Percentiles rank a stretch among this genome's conserved stretches.
phyloP scores from a whole-genome alignment of 1,140 invertebrate species.

The Euwallacea fornicatus region DNA sequence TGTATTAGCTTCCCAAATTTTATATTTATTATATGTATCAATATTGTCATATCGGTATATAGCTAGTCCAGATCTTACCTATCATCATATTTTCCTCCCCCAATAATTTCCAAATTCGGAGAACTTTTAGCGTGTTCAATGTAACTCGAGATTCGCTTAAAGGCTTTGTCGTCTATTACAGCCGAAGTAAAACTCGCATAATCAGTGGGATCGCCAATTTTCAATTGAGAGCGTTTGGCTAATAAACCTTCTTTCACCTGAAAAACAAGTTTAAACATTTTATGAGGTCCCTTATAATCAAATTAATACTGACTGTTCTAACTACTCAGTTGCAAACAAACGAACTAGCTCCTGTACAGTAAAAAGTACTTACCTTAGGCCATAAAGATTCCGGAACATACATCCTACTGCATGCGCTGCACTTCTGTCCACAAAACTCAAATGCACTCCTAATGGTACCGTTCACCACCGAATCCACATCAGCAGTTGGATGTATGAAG shows the following conservation, averaged over 20 bases:
- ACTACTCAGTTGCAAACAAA: not conserved
- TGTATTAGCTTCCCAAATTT: no score
- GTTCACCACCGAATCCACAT: slow-evolving; percentile 79
- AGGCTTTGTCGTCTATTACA: slow-evolving; percentile 95
- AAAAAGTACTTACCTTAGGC: slow-evolving; percentile 63
- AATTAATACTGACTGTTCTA: not conserved
- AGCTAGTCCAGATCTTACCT: slow-evolving; percentile 55
- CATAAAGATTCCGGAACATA: slow-evolving; percentile 93
- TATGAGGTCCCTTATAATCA: not conserved
- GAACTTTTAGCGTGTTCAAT: slow-evolving; percentile 87
- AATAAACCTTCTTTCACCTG: slow-evolving; percentile 75
- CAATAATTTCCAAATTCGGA: slow-evolving; percentile 78
- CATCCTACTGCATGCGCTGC: slow-evolving; percentile 95
- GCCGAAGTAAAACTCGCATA: slow-evolving; percentile 85
- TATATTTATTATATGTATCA: no score
- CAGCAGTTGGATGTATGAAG: slow-evolving; percentile 90
- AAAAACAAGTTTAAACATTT: not conserved
- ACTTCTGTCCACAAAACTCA: slow-evolving; percentile 98
- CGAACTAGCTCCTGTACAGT: not conserved
- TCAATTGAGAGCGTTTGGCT: slow-evolving; percentile 67
- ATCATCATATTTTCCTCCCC: slow-evolving; percentile 87
- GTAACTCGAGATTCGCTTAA: slow-evolving; percentile 86
- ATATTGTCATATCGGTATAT: no score
- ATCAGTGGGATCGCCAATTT: slow-evolving; percentile 85
- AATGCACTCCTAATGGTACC: slow-evolving; percentile 90